These are phyloP conservation scores for Ceriagrion tenellum DNA, from an alignment of 2,888 invertebrate genomes.

Conservation along the genomic window DNA sequence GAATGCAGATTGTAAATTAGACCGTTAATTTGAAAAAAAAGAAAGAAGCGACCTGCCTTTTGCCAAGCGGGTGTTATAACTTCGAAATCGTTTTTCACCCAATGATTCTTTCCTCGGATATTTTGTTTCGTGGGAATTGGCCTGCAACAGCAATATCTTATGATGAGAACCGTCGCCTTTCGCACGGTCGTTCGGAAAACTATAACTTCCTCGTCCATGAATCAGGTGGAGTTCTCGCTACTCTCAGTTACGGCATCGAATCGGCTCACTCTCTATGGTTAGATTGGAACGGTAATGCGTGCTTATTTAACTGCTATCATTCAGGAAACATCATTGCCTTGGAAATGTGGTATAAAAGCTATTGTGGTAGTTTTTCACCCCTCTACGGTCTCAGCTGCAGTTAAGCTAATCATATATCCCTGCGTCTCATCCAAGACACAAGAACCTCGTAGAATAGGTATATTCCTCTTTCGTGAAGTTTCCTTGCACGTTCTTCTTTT, in stretches of 20 bases:
- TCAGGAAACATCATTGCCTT: background rate
- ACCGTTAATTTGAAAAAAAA: background rate
- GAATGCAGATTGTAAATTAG: background rate
- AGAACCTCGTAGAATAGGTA: background rate
- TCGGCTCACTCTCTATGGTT: background rate
- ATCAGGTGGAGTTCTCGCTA: background rate
- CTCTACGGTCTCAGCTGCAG: background rate
- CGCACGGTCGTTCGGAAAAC: background rate
- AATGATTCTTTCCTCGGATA: background rate
- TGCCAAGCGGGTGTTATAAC: background rate
- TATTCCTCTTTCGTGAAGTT: background rate
- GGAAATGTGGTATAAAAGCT: background rate
- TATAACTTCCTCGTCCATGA: background rate
- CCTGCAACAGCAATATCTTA: background rate
- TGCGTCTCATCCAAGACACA: background rate
- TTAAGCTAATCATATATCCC: slow-evolving; percentile 6
- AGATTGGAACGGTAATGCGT: background rate
- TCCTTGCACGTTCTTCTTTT: background rate
- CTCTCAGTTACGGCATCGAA: background rate
- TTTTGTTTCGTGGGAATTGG: background rate
- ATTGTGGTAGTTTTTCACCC: background rate
- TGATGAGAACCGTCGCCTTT: background rate
- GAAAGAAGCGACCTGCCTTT: background rate
- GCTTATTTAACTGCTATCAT: slow-evolving; percentile 10
- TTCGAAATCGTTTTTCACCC: background rate